Evolutionary conservation across 2,888 invertebrate genomes (phyloP).

Genomic region (Seira sanloemensis): DNA sequence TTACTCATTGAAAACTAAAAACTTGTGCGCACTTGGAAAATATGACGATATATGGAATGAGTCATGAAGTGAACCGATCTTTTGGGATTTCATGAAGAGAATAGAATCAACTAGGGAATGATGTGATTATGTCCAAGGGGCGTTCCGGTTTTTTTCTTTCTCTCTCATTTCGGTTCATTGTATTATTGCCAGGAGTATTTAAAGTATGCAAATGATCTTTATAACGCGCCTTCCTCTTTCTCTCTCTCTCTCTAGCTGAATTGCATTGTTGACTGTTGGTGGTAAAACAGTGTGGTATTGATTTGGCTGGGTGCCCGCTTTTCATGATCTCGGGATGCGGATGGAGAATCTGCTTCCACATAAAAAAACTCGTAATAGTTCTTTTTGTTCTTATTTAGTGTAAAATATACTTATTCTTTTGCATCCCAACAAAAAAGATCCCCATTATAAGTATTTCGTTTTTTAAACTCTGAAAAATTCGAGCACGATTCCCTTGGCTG

Average conservation of each 20-base stretch:
- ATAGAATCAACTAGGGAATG: conserved; percentile 71
- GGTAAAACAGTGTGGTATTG: conserved; percentile 55
- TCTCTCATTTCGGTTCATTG: conserved; percentile 22
- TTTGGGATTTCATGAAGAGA: conserved; percentile 49
- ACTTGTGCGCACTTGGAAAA: not conserved
- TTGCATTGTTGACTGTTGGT: conserved; percentile 59
- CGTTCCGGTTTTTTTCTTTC: conserved; percentile 67
- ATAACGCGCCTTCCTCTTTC: conserved; percentile 8
- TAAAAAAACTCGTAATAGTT: not conserved
- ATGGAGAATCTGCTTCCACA: too few relatives aligned
- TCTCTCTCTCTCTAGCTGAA: conserved; percentile 18
- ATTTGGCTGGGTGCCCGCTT: conserved; percentile 59
- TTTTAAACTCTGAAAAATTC: not conserved
- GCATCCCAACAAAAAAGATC: not conserved
- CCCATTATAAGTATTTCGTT: not conserved
- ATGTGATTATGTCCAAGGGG: conserved; percentile 72
- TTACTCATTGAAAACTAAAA: conserved; percentile 12
- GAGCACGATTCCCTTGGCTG: not conserved
- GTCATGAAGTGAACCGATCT: conserved; percentile 49
- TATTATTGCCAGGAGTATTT: conserved; percentile 51
- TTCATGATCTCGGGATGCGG: not conserved
- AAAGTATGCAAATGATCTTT: conserved; percentile 72
- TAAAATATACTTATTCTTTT: not conserved
- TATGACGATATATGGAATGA: conserved; percentile 30
- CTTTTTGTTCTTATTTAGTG: conserved; percentile 16